Conservation (phyloP, 2,888 invertebrate species). For the Cheilosia grossa region DNA sequence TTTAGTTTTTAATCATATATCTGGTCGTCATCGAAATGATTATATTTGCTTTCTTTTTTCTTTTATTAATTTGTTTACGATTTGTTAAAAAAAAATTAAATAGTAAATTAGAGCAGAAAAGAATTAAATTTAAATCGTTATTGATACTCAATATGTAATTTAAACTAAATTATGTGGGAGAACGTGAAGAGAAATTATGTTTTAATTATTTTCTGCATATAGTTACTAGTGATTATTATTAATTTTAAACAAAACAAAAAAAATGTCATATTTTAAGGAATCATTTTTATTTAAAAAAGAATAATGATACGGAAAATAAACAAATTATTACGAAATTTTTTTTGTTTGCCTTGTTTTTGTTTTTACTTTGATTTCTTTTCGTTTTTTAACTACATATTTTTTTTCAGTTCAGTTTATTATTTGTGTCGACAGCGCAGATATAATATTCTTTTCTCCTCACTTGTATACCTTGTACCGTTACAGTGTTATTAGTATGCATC, state of each 20-base stretch:
- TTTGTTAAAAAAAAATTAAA: slow-evolving; percentile 44
- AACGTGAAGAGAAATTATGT: slow-evolving; percentile 15
- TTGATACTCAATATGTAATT: slow-evolving; percentile 71
- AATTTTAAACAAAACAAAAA: slow-evolving; percentile 62
- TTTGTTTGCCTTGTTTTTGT: slow-evolving; percentile 46
- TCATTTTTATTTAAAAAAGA: slow-evolving; percentile 77
- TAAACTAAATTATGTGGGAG: slow-evolving; percentile 34
- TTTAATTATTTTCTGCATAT: slow-evolving; percentile 58
- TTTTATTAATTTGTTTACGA: slow-evolving; percentile 37
- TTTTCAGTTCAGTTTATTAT: not conserved
- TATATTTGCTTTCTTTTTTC: slow-evolving; percentile 19
- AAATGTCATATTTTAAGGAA: slow-evolving; percentile 64
- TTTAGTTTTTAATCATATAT: slow-evolving; percentile 38
- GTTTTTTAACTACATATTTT: too few species aligned
- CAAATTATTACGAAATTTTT: slow-evolving; percentile 76
- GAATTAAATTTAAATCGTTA: slow-evolving; percentile 49
- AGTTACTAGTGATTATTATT: slow-evolving; percentile 66
- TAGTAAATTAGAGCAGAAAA: slow-evolving; percentile 46
- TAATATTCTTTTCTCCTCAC: not conserved
- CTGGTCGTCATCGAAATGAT: slow-evolving; percentile 66
- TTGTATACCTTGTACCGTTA: too few species aligned
- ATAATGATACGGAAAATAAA: slow-evolving; percentile 77
- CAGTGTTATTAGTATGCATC: too few species aligned
- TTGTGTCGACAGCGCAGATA: not conserved
- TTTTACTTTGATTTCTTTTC: slow-evolving; percentile 60